Evolutionary conservation across 2,888 invertebrate species (phyloP), one percentile per base, ranked within the genome.

Genomic region (Thumatha senex): DNA sequence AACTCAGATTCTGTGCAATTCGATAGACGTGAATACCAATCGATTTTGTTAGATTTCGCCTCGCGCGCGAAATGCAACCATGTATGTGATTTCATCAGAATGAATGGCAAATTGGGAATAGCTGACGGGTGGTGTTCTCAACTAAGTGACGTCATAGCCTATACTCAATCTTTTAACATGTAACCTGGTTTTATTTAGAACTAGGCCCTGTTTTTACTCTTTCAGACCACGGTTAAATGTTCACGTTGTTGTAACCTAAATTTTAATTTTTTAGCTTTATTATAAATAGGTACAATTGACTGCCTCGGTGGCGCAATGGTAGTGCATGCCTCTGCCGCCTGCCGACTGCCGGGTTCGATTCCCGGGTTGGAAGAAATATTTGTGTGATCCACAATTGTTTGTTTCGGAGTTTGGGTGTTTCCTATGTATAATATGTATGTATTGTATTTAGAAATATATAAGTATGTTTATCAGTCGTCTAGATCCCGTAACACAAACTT

Each of bases 21-120:
- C 18, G 8, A 14, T 12, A 46, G 38, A 47, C 18, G 14, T 39
- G 12, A 35, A 15, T 24, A 12, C 36, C 56, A 13, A 49, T 43
- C 40, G 48, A 54, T 51, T 56, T 18, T 49, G 48, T 48, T 53
- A 33, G 18, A 49, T 47, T 56, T 56, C 29, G 53, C 52, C 40
- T 45, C 41, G 39, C 10, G 24, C n/a, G 48, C 49, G 36, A 53
- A 61, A 65, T 51, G 46, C 62, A 56, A 31, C 3, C 57, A 49
- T 41, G 57, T 61, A 46, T 46, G 51, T 42, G 29, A 61, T 56
- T 51, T 14, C 31, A 47, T 49, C 40, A 48, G 48, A 55, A 51
- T 47, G 42, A 46, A 48, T 35, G 43, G 50, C 46, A 40, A 46
- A 36, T 48, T 54, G 48, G 8, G 41, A 48, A 18, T 30, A 31